Evolutionary conservation across 2,888 invertebrate genomes (phyloP).

Genomic region (Eremobia ochroleuca): DNA sequence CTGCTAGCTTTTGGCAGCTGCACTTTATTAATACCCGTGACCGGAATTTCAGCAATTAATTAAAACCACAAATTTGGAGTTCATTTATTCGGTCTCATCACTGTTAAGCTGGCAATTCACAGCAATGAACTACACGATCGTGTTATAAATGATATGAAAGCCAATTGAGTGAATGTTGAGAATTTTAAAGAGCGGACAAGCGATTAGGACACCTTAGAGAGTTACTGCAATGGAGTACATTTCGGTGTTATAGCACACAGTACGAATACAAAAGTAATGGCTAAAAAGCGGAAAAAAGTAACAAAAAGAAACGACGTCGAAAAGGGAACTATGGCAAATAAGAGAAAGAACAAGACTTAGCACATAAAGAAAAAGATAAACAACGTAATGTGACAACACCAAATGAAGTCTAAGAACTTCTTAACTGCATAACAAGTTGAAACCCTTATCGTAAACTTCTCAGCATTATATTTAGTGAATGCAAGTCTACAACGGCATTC

Average conservation of each 20-base stretch:
- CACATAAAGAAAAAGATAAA: constrained; percentile 15
- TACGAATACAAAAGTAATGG: neutral
- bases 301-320: neutral
- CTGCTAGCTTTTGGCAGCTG: constrained; percentile 45
- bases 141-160: constrained; percentile 23
- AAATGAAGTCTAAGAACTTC: constrained; percentile 27
- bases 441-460: constrained; percentile 57
- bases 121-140: neutral
- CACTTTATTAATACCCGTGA: constrained; percentile 43
- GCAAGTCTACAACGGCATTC: constrained; percentile 57
- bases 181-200: neutral
- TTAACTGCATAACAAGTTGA: constrained; percentile 47
- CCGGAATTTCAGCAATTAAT: constrained; percentile 52
- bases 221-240: neutral
- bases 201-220: constrained; percentile 18
- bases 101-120: constrained; percentile 1
- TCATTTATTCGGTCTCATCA: constrained; percentile 45
- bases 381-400: neutral
- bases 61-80: constrained; percentile 50
- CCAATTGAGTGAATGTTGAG: neutral
- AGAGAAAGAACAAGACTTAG: constrained; percentile 5
- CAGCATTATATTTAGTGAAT: constrained; percentile 64
- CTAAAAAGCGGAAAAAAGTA: neutral
- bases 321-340: neutral
- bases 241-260: neutral